Evolutionary conservation across 2,113 vertebrate genomes (phyloP).

Genomic region (Trichomycterus rosablanca): DNA sequence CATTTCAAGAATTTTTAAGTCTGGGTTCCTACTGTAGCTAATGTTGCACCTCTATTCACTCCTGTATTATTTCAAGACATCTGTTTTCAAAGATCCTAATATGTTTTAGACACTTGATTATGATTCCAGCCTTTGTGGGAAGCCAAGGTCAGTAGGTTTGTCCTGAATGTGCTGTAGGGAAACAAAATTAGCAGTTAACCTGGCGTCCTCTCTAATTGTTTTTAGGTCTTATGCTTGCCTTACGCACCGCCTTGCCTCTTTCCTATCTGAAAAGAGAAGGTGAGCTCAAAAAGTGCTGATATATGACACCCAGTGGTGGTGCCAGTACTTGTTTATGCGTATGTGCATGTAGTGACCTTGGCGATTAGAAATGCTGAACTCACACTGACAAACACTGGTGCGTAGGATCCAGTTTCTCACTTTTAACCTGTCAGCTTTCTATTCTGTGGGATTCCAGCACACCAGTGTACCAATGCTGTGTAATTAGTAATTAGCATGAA

Average conservation of each 20-base stretch:
- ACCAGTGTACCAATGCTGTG: not conserved
- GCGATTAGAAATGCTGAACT: not conserved
- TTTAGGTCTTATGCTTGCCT: slow-evolving; percentile 46
- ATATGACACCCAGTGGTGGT: slow-evolving; percentile 9
- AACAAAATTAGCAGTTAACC: slow-evolving; percentile 54
- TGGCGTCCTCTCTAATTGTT: slow-evolving; percentile 44
- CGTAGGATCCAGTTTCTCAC: not conserved
- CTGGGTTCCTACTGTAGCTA: too few species aligned
- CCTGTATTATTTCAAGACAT: too few species aligned
- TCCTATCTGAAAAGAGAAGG: not conserved
- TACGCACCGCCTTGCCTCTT: too few species aligned
- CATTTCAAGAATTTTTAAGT: too few species aligned
- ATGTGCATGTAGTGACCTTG: slow-evolving; percentile 8
- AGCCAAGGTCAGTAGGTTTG: slow-evolving; percentile 33
- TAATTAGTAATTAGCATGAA: not conserved
- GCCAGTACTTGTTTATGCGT: slow-evolving; percentile 26
- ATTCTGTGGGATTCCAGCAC: not conserved
- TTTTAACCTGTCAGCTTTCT: not conserved
- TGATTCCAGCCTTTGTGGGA: slow-evolving; percentile 29
- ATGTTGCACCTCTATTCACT: too few species aligned
- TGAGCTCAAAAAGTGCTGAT: slow-evolving; percentile 18
- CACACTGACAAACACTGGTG: not conserved
- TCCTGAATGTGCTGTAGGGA: slow-evolving; percentile 44
- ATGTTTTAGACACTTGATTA: slow-evolving; percentile 37
- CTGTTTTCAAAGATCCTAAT: too few species aligned